Percentiles rank a stretch among this genome's conserved stretches.
Conservation (phyloP, 2,113 vertebrate genomes). For the Ondatra zibethicus region DNA sequence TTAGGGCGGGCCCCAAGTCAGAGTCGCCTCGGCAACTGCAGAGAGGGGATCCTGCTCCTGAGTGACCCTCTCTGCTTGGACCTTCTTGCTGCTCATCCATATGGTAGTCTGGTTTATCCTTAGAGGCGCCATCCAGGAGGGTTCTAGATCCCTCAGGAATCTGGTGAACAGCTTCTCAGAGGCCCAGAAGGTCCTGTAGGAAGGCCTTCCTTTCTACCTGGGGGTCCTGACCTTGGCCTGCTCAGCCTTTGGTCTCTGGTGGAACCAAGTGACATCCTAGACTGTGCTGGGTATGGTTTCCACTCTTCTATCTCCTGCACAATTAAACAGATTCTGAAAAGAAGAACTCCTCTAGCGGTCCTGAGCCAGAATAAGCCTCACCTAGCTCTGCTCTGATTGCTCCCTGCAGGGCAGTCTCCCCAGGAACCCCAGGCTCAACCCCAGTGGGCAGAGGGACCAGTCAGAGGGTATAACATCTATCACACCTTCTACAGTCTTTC, state of each 20-base stretch:
- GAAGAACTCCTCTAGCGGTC: slow-evolving; percentile 85
- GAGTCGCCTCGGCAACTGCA: not conserved
- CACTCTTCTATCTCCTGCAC: slow-evolving; percentile 82
- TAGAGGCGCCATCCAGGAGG: not conserved
- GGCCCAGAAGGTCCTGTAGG: slow-evolving; percentile 67
- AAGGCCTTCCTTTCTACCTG: slow-evolving; percentile 56
- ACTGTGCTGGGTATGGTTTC: not conserved
- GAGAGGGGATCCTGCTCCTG: accelerated
- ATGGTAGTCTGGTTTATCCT: not conserved
- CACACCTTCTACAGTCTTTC: not conserved
- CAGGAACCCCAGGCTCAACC: slow-evolving; percentile 88
- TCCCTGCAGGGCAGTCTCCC: slow-evolving; percentile 88
- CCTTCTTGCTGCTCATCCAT: not conserved
- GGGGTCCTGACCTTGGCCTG: not conserved
- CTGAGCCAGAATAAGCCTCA: slow-evolving; percentile 79
- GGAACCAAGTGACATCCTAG: not conserved
- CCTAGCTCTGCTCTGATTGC: slow-evolving; percentile 85
- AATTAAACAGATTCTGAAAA: slow-evolving; percentile 84
- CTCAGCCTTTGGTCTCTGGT: not conserved
- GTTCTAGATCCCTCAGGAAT: not conserved
- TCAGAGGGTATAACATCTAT: not conserved
- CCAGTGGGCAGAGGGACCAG: slow-evolving; percentile 79
- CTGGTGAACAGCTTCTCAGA: not conserved
- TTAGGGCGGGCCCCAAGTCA: not conserved
- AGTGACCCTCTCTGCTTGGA: not conserved